Percentiles rank a stretch among this genome's conserved stretches.
phyloP scores from a whole-genome alignment of 2,113 vertebrate genomes.

The Erythrolamprus reginae region DNA sequence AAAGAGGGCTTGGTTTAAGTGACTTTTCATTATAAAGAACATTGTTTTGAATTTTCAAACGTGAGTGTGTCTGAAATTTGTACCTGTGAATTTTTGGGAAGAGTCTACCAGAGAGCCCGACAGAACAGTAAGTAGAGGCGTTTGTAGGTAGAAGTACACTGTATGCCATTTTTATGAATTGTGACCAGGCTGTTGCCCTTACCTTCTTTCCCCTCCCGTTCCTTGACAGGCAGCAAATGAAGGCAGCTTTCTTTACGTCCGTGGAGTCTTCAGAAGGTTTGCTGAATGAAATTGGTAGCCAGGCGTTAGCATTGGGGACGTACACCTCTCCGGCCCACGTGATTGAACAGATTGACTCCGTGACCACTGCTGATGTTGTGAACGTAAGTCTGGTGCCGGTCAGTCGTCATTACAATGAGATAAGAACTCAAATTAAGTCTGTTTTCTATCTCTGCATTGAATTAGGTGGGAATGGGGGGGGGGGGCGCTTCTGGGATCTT shows the following conservation, averaged over 20 bases:
- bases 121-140: no score
- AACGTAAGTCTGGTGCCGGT: constrained; percentile 75
- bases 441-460: background rate
- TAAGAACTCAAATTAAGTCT: background rate
- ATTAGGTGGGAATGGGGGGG: background rate
- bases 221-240: constrained; percentile 80
- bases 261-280: constrained; percentile 81
- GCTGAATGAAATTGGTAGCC: constrained; percentile 81
- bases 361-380: constrained; percentile 78
- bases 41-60: no score
- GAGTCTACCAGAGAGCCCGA: no score
- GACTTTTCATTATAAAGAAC: no score
- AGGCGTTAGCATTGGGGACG: constrained; percentile 75
- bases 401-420: background rate
- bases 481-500: background rate
- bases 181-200: background rate
- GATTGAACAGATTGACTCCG: constrained; percentile 81
- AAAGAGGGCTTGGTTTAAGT: no score
- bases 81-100: no score
- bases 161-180: background rate
- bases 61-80: no score
- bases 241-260: constrained; percentile 82
- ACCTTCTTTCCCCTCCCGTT: background rate
- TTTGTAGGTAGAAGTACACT: no score
- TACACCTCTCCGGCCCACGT: constrained; percentile 71